Evolutionary conservation across 2,113 vertebrate genomes (phyloP), one percentile per base, ranked within the genome.

Genomic region (Garra rufa): DNA sequence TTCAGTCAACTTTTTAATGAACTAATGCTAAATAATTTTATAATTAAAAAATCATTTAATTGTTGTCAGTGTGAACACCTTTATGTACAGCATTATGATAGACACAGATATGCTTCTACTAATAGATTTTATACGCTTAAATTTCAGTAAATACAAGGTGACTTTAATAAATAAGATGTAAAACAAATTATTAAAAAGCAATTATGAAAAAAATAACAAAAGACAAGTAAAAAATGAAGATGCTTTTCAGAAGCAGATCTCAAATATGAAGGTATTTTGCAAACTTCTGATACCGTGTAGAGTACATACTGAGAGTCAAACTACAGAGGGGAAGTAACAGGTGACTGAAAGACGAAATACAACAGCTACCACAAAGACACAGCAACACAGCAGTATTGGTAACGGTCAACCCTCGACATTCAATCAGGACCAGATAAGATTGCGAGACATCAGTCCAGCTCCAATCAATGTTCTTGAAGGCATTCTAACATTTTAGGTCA

Each of bases 151-250:
- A 90, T 76, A 89, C 71, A 88, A 82, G 85, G 83, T 86, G 85
- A 55, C 73, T 90, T 93, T 91, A 89, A 92, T 93, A 91, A 94
- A 13, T 41, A 77, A 43, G n/a, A 48, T 28, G n/a, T 26, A 41
- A 59, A 59, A 41, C 9, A 4, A 34, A 41, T n/a, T 55, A 19
- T 6, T 52, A 38, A 76, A 57, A 21, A 14, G 30, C 3, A 57
- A 15, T 19, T n/a, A 24, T 14, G 9, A 43, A 59, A 78, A 55
- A 34, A 83, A 46, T 74, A 81, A 71, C 50, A 19, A 38, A 8
- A 76, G 21, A 11, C 21, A 38, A 38, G 15, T 2, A n/a, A 55
- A 52, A n/a, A 3, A 13, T 26, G 24, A 44, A 24, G 69, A 24
- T 50, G 26, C n/a, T 34, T 9, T 34, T 30, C 17, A 9, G 28